Base-by-base conservation (phyloP, 2,888 invertebrate genomes). In the Flexamia atlantica region DNA sequence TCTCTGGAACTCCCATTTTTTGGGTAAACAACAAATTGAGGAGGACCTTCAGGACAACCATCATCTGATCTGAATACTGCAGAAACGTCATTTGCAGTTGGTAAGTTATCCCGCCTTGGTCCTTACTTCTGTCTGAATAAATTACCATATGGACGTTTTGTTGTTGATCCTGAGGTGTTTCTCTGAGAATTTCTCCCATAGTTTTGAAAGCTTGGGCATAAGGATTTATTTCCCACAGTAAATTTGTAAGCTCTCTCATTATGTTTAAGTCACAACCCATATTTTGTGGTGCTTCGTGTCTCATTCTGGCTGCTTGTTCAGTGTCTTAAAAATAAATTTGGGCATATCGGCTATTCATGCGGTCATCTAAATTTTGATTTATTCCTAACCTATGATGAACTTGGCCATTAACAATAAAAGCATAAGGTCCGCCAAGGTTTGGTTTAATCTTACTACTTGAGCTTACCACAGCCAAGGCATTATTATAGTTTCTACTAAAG, bases 361-460 rank as follows among this genome's bases (percentile, higher is more conserved):
- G 7, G 12, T 30, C 14, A 32, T 68, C 68, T 68, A 30, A 5
- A 68, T 68, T 28, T 30, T 68, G 68, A 17, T 30, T 68, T 32
- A 68, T n/a, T 25, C 68, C 30, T 68, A 68, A 4, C 25, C 10
- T 68, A 32, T 68, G 68, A 30, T 68, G 68, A 30, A 32, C 68
- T 30, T 68, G 68, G 25, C 68, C 68, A 30, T 68, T 68, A 30
- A 68, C 68, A 68, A 68, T 68, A 10, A 32, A 36, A 30, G 4
- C n/a, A 3, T 68, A 68, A 3, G 68, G 68, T 30, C 68, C 68
- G 9, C 30, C 68, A 68, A 17, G 68, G 68, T 68, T 68, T n/a
- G 36, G 30, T 68, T 68, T 68, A 68, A 68, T 30, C 17, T 68
- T 68, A 68, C 68, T 68, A 68, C 36, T 68, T 30, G 68, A 30